Percentiles rank a stretch among this genome's conserved stretches.
phyloP scores from a whole-genome alignment of 2,113 vertebrate genomes.

The Gulo gulo region DNA sequence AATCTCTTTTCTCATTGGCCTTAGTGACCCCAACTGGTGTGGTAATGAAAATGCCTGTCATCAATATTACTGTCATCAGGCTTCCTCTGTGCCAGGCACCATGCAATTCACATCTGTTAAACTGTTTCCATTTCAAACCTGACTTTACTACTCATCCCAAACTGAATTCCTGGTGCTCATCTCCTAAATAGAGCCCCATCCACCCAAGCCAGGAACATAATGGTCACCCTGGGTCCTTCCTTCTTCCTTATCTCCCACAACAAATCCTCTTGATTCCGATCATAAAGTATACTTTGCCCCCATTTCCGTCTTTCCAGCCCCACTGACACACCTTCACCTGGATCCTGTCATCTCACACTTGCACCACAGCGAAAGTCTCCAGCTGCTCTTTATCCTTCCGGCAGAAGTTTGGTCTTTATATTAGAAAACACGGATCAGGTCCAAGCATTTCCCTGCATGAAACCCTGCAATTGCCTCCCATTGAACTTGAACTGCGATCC shows the following conservation, averaged over 20 bases:
- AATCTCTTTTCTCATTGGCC: not conserved
- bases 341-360: not conserved
- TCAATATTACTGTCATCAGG: not conserved
- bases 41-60: too few relatives aligned
- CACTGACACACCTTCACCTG: not conserved
- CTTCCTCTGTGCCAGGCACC: not conserved
- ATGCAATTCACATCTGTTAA: fast-evolving
- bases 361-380: not conserved
- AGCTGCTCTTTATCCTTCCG: not conserved
- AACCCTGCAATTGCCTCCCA: not conserved
- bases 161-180: not conserved
- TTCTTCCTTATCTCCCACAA: not conserved
- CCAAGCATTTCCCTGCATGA: not conserved
- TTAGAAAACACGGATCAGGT: not conserved
- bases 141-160: not conserved
- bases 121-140: not conserved
- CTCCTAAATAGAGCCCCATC: not conserved
- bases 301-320: not conserved
- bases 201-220: not conserved
- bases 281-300: not conserved
- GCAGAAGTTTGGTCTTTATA: not conserved
- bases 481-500: not conserved
- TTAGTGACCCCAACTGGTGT: not conserved
- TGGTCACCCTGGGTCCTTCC: not conserved
- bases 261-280: not conserved